Percentiles rank a stretch among this genome's conserved stretches.
Conservation (phyloP, 2,113 vertebrate species). For the Seriola aureovittata region DNA sequence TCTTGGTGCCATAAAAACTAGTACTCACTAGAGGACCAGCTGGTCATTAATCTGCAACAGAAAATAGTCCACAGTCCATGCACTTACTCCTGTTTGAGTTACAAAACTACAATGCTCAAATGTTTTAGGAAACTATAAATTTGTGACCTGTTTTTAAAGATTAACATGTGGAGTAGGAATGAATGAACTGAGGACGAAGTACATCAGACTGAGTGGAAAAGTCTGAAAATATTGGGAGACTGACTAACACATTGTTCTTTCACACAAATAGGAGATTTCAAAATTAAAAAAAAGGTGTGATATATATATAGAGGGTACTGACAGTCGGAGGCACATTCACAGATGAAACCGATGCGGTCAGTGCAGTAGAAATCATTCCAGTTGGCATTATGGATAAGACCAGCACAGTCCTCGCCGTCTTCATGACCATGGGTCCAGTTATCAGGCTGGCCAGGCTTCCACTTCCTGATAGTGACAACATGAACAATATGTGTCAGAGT, state of each 20-base stretch:
- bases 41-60: background rate
- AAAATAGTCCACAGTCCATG: background rate
- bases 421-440: constrained; percentile 92
- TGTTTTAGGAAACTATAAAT: too few species aligned
- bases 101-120: background rate
- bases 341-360: constrained; percentile 93
- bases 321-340: constrained; percentile 90
- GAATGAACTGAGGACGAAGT: background rate
- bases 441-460: constrained; percentile 96
- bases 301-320: constrained; percentile 43
- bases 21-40: background rate
- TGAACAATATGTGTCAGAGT: background rate
- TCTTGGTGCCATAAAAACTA: background rate
- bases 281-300: background rate
- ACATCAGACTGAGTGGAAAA: background rate
- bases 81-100: too few species aligned
- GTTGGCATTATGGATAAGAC: constrained; percentile 89
- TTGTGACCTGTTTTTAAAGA: too few species aligned
- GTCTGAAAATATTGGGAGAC: background rate
- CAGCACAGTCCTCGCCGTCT: constrained; percentile 94
- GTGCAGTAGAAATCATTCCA: constrained; percentile 99
- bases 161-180: too few species aligned
- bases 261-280: background rate
- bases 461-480: constrained; percentile 85
- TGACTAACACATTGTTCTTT: background rate